These are phyloP conservation scores for Tyria jacobaeae DNA, from an alignment of 2,888 invertebrate species.

Conservation along the genomic window DNA sequence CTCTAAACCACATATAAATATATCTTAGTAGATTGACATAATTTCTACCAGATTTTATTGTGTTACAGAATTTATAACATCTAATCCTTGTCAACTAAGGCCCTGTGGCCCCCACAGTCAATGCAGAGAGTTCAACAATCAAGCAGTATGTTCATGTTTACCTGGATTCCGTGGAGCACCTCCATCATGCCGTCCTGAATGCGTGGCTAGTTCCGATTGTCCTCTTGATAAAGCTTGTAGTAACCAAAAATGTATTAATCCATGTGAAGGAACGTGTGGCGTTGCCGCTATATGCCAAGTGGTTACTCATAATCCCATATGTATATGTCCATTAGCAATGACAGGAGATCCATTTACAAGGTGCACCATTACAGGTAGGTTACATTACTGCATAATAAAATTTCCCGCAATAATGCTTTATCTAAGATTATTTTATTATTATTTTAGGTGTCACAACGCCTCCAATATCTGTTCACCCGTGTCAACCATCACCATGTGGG, in stretches of 20 bases:
- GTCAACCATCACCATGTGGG: slow-evolving; percentile 92
- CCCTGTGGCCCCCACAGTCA: slow-evolving; percentile 89
- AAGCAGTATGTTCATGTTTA: slow-evolving; percentile 90
- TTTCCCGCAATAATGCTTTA: background rate
- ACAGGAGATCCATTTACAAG: slow-evolving; percentile 90
- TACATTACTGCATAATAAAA: background rate
- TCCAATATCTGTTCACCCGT: slow-evolving; percentile 84
- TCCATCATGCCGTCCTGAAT: slow-evolving; percentile 91
- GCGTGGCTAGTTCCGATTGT: slow-evolving; percentile 91
- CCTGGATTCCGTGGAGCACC: slow-evolving; percentile 88
- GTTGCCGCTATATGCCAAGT: slow-evolving; percentile 91
- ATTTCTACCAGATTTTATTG: slow-evolving; percentile 11
- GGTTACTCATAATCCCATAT: slow-evolving; percentile 91
- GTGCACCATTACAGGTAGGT: slow-evolving; percentile 85
- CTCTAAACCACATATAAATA: background rate
- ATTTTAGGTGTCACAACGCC: slow-evolving; percentile 67
- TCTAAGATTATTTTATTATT: slow-evolving; percentile 16
- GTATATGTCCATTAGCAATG: slow-evolving; percentile 88
- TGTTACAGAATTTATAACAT: slow-evolving; percentile 68
- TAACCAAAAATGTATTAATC: slow-evolving; percentile 90
- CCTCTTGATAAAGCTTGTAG: slow-evolving; percentile 89
- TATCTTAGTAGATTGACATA: background rate
- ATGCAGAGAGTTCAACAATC: slow-evolving; percentile 87
- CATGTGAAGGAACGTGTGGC: slow-evolving; percentile 93
- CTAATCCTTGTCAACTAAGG: slow-evolving; percentile 88